phyloP scores from a whole-genome alignment of 1,140 invertebrate genomes.

The Temnothorax curvispinosus region DNA sequence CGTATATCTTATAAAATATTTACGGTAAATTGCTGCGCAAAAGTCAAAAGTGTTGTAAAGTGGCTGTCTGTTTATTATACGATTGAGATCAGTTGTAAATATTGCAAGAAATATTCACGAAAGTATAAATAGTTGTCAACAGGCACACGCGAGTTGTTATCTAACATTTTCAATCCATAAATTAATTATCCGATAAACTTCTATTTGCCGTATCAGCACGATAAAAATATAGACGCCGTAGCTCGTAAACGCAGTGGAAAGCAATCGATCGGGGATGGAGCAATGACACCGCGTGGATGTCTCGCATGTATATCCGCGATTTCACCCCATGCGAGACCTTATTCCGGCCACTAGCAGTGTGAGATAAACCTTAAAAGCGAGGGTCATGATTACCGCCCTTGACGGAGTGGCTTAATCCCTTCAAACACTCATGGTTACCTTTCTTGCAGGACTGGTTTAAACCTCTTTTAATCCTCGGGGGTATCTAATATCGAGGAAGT shows the following conservation, averaged over 20 bases:
- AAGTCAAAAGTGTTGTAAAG: not conserved
- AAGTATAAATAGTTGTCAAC: constrained; percentile 32
- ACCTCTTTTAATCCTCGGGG: not conserved
- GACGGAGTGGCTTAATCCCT: not conserved
- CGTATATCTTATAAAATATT: not conserved
- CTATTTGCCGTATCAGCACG: constrained; percentile 47
- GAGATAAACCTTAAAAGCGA: constrained; percentile 21
- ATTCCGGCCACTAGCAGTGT: not conserved
- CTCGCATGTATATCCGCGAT: not conserved
- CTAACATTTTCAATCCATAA: constrained; percentile 33
- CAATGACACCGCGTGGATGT: constrained; percentile 54
- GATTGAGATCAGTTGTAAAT: not conserved
- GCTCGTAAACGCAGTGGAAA: constrained; percentile 21
- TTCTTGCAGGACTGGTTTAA: not conserved
- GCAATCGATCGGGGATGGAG: constrained; percentile 51
- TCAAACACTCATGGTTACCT: constrained; percentile 5
- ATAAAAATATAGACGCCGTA: constrained; percentile 44
- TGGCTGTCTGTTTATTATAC: not conserved
- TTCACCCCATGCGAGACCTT: constrained; percentile 2
- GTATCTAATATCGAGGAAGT: constrained; percentile 19
- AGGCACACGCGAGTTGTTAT: not conserved
- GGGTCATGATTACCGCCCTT: not conserved
- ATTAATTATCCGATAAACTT: constrained; percentile 60
- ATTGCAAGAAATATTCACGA: not conserved
- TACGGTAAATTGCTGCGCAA: not conserved